Base-by-base conservation (phyloP, 2,113 vertebrate species). In the Pogona vitticeps region DNA sequence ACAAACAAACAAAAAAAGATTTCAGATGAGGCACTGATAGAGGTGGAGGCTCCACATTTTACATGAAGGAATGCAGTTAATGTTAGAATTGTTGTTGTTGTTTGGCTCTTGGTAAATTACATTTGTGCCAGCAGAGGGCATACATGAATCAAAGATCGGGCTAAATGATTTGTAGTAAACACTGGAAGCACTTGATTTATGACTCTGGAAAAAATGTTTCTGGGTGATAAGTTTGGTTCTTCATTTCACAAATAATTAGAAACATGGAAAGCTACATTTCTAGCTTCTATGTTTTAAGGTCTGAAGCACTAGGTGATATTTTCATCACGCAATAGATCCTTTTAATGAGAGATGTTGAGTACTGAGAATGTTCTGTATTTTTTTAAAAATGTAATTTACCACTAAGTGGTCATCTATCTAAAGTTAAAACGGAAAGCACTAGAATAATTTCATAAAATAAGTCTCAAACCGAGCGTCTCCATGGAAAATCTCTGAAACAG, bases 61-160 rank as follows among this genome's bases (percentile, higher is more conserved):
- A 65, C 13, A 3, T 73, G 68, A 58, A 67, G 31, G 40, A 91
- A 61, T 0, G 0, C n/a, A n/a, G n/a, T n/a, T n/a, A n/a, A n/a
- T 40, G 0, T 1, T 84, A 58, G 67, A 21, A 67, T 1, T 1
- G 0, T 18, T 14, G 21, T 0, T 0, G 6, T 40, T 15, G 67
- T 58, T 68, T 12, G 4, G 20, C 68, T 89, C 67, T 75, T 21
- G 21, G 56, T 79, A 3, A 58, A 3, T 56, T 0, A 0, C 26
- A 81, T 76, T 38, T 73, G 52, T 42, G 71, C 89, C 91, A 28
- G 86, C 79, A 91, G 92, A 90, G 76, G 90, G 94, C 90, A 82
- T 65, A 31, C 61, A 78, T n/a, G 33, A 56, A 42, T 1, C 0
- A 13, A 26, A 61, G 42, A 23, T 40, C 28, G 26, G 68, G 42